phyloP scores from a whole-genome alignment of 2,888 invertebrate species.

The Cylindroiulus punctatus region DNA sequence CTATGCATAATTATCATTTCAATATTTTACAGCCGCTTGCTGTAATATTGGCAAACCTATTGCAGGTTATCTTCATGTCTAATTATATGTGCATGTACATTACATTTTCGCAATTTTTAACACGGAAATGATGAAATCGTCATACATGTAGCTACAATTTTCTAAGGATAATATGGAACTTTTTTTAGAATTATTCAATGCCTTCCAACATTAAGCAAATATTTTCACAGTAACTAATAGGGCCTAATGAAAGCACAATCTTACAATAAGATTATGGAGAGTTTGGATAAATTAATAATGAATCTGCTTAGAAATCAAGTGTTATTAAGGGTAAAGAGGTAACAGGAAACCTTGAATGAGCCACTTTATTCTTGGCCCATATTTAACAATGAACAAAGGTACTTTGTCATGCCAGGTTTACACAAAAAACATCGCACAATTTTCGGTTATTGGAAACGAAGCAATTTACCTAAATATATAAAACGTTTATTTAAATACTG shows the following conservation, averaged over 20 bases:
- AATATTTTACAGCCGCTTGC: too few species aligned
- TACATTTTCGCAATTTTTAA: too few species aligned
- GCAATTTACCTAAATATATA: not conserved
- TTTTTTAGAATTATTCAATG: not conserved
- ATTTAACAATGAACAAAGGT: slow-evolving; percentile 33
- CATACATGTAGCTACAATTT: not conserved
- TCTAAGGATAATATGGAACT: not conserved
- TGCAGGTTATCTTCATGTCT: too few species aligned
- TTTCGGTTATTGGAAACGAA: slow-evolving; percentile 21
- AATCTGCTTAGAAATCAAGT: not conserved
- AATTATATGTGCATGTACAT: too few species aligned
- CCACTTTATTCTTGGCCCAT: slow-evolving; percentile 34
- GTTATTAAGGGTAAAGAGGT: not conserved
- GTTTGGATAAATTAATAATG: not conserved
- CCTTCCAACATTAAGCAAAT: not conserved
- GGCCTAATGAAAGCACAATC: not conserved
- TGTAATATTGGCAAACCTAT: too few species aligned
- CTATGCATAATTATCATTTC: too few species aligned
- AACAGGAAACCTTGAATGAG: not conserved
- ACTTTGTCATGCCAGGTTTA: not conserved
- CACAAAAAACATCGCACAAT: not conserved
- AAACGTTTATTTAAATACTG: not conserved
- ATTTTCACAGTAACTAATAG: not conserved
- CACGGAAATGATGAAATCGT: not conserved
- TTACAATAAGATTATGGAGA: not conserved